Base-by-base conservation (phyloP, 2,113 vertebrate genomes). In the Hoplias malabaricus region DNA sequence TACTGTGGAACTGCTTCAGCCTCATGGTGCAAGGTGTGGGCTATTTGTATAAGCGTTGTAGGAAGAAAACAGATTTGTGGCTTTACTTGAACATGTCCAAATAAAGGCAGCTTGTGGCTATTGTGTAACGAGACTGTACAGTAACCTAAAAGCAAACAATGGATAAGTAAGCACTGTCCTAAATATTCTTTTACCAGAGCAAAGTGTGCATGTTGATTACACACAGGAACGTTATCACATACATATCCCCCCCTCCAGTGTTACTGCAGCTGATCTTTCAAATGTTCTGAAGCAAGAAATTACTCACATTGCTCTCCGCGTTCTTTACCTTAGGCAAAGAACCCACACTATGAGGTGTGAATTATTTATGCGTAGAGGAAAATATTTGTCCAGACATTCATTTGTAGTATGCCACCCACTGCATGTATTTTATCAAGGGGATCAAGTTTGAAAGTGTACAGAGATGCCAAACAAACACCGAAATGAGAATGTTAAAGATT, bases 401-500 rank as follows among this genome's bases (percentile, higher is more conserved):
- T 57, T 29, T 40, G 40, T 14, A 11, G n/a, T 74, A 11, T 16
- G 12, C 43, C 57, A 27, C 19, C 5, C 40, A 25, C 57, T 50
- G 72, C 72, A 74, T 63, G 72, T 21, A 10, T 21, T 16, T 36
- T 50, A 25, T 34, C 61, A 50, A 57, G 16, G 3, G 4, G 25
- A n/a, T 36, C 8, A 23, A 5, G 3, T 73, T 0, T 46, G 21
- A 73, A 61, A 61, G 43, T 25, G 14, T 27, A 62, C 42, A 81
- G 25, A 78, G 62, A 80, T 19, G 25, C 38, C 42, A 75, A 54
- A 70, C 34, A 61, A 40, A 75, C 43, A 42, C 53, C 40, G 48
- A 73, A 9, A 29, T 88, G 87, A 89, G 88, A 92, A 88, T 92
- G 92, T 93, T 93, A 94, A 93, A 90, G 88, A 90, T 93, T 95